phyloP scores from a whole-genome alignment of 2,888 invertebrate species.

The Lamproptera curius region DNA sequence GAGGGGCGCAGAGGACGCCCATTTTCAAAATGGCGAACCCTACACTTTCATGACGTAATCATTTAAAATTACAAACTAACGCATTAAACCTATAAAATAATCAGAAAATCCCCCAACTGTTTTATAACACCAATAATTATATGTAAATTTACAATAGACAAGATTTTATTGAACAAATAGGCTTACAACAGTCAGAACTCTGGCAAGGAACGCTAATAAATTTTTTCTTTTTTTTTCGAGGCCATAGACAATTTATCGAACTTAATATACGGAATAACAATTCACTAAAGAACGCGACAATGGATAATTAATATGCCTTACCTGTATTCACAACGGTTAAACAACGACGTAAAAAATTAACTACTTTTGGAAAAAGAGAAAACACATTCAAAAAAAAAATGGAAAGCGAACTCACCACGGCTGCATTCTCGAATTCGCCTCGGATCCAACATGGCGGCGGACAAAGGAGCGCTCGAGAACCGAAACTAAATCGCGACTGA shows the following conservation, averaged over 20 bases:
- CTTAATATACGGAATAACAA: neutral
- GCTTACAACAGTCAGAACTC: too few relatives aligned
- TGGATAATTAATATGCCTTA: too few relatives aligned
- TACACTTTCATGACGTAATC: conserved; percentile 37
- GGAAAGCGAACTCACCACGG: conserved; percentile 51
- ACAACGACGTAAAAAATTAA: too few relatives aligned
- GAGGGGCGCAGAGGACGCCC: conserved; percentile 42
- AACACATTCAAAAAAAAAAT: conserved; percentile 37
- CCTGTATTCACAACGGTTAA: too few relatives aligned
- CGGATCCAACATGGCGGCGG: conserved; percentile 48
- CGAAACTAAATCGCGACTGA: conserved; percentile 27
- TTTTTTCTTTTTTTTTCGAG: neutral
- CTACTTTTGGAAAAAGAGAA: too few relatives aligned
- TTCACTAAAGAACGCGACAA: too few relatives aligned
- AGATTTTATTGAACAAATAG: too few relatives aligned
- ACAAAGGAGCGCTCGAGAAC: conserved; percentile 38
- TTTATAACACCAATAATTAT: too few relatives aligned
- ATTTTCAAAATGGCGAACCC: conserved; percentile 63
- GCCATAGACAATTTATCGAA: neutral
- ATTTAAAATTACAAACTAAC: conserved; percentile 25
- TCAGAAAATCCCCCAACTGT: too few relatives aligned
- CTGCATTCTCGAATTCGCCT: conserved; percentile 29
- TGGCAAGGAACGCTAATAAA: too few relatives aligned
- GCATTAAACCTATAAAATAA: too few relatives aligned
- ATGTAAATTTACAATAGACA: too few relatives aligned